Base-by-base conservation (phyloP, 2,113 vertebrate species). In the Brachypteracias leptosomus region DNA sequence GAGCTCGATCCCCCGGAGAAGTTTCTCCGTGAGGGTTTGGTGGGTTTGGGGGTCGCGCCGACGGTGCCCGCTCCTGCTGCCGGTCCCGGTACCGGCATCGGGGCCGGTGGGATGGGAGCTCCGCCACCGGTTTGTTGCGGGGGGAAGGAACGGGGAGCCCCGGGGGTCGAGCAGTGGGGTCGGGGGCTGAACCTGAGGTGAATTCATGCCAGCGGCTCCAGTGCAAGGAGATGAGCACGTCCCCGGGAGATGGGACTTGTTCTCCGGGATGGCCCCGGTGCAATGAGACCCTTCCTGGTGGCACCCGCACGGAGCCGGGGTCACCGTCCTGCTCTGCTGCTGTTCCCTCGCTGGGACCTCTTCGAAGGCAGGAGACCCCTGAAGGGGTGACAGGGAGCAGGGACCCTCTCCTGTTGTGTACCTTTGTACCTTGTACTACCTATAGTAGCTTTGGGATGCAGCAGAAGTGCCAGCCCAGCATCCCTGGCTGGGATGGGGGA, bases 371-470 rank as follows among this genome's bases (percentile, higher is more conserved):
- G n/a, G 38, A 24, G 12, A 6, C 16, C 47, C 25, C 6, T 16
- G 5, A 15, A 21, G 40, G 31, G 63, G 42, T 7, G 76, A 13
- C 31, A 4, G 47, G 35, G 1, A 74, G 3, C 38, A 26, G 46
- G 16, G 51, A 13, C 17, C 15, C 36, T 11, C 13, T 4, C 25
- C 58, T 52, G 31, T 4, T 1, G 51, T 3, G 63, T 18, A 2
- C 33, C 72, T 14, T 42, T 3, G 0, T n/a, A n/a, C n/a, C n/a
- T n/a, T n/a, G n/a, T n/a, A n/a, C n/a, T n/a, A n/a, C n/a, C n/a
- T n/a, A n/a, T n/a, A n/a, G 81, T 35, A 2, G 58, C 0, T 29
- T 3, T 3, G 33, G 73, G 49, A 58, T 8, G 2, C 2, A 29
- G 75, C 81, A 26, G 13, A 5, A 7, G 19, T 1, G 42, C 22